Base-by-base conservation (phyloP, 2,888 invertebrate species). In the Sinhomidia bicolor region DNA sequence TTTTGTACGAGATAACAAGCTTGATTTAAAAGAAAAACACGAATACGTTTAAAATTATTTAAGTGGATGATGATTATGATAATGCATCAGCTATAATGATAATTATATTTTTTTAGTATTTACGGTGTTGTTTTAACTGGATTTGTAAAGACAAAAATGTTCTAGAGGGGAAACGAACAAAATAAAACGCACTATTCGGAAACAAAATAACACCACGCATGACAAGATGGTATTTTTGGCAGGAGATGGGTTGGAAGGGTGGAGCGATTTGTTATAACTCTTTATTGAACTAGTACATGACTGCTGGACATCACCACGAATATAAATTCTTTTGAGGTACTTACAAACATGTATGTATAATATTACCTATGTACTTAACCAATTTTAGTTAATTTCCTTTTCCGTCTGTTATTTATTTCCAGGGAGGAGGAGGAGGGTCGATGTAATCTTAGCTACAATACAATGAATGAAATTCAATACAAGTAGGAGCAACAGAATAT, bases 1-100 rank as follows among this genome's bases (percentile, higher is more conserved):
- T 76, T 76, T 76, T n/a, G 47, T 41, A 17, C 62, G 62, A 74
- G 76, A 84, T 76, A 84, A 84, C 76, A 84, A 76, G 84, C 76
- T 29, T 62, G 62, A 60, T 76, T 47, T 60, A 20, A 6, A 2
- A 51, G 14, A 47, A 62, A 26, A 41, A 1, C 14, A 5, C 4
- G 41, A 17, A 68, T 68, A 68, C 17, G 41, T n/a, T n/a, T n/a
- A 41, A 14, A 36, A 2, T 10, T 0, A 26, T 60, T 26, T 68
- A 82, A 82, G 65, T 82, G 82, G 71, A 51, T 71, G 54, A 81
- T 65, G 65, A 62, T 81, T 62, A 65, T 68, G 47, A 51, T 82
- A 57, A 57, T 71, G 29, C 32, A 26, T n/a, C 12, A 83, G 57
- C 71, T 76, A 51, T 32, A 57, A 20, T 51, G 26, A 81, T 65